Evolutionary conservation across 2,113 vertebrate species (phyloP), one percentile per base, ranked within the genome.

Genomic region (Psephotus haematonotus): DNA sequence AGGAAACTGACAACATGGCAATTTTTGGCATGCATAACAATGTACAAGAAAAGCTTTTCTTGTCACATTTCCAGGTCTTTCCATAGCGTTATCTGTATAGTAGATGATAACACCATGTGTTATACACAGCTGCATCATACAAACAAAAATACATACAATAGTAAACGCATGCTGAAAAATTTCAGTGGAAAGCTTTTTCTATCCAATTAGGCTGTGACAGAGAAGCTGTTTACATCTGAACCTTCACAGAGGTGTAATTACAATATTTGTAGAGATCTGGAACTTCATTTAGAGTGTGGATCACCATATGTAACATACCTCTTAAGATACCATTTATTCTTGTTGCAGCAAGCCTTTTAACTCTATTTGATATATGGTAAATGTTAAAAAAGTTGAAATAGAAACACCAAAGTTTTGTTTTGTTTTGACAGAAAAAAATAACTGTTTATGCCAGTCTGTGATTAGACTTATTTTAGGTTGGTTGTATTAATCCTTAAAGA

Each of bases 41-140:
- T 55, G 29, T 23, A 69, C n/a, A 69, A 85, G 62, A 78, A 75
- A 86, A 88, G 72, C 17, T 84, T 93, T 95, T 72, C 74, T 79
- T 90, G 93, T 92, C 82, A 74, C 59, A 31, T 76, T 93, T 96
- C 83, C 90, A 93, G 79, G 82, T 85, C 74, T 89, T 92, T 92
- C 74, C 65, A 39, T 17, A 89, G 57, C 9, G 13, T 79, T 91
- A 65, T 79, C 79, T 82, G 43, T 81, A 14, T 5, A 77, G 79
- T 20, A 70, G 90, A 65, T 62, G 78, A 71, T 82, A 90, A 83
- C 64, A 93, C 49, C 59, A 31, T 60, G 71, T 91, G 78, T 84
- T 63, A 47, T 55, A 47, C 25, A 29, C 57, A 71, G 85, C 82
- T 88, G 65, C 81, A 55, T 39, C 74, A 52, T 31, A 70, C 55